phyloP scores from a whole-genome alignment of 2,797 vertebrate genomes.

The Sebastiscus albofasciatus region DNA sequence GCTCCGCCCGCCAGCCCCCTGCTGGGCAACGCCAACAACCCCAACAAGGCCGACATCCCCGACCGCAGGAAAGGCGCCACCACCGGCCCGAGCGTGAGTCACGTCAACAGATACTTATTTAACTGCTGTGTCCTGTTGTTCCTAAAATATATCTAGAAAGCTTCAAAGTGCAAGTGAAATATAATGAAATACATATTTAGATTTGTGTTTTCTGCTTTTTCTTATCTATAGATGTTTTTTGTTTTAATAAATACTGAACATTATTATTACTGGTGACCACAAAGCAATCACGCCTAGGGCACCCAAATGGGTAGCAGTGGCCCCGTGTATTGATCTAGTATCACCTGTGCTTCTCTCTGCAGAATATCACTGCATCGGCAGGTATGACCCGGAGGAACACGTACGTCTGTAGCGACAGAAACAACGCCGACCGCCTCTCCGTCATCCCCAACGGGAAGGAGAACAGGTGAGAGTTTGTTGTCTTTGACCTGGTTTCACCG shows the following conservation, averaged over 20 bases:
- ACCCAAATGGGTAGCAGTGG: background rate
- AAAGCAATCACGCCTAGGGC: no score
- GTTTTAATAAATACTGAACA: no score
- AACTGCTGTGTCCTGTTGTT: no score
- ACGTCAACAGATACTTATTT: no score
- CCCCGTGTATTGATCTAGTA: background rate
- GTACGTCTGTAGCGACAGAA: slow-evolving; percentile 96
- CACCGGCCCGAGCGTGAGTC: slow-evolving; percentile 90
- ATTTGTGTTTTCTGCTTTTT: background rate
- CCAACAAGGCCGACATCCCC: slow-evolving; percentile 98
- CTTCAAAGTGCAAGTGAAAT: background rate
- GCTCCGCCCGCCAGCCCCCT: slow-evolving; percentile 91
- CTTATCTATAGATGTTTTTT: background rate
- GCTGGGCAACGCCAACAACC: slow-evolving; percentile 96
- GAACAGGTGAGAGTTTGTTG: slow-evolving; percentile 90
- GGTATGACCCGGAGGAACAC: slow-evolving; percentile 98
- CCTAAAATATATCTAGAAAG: no score
- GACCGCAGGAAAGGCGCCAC: slow-evolving; percentile 93
- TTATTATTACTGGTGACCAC: no score
- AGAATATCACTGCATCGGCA: slow-evolving; percentile 92
- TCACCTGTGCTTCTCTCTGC: slow-evolving; percentile 18
- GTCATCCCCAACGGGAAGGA: slow-evolving; percentile 98
- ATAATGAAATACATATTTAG: background rate
- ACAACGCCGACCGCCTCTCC: slow-evolving; percentile 92
- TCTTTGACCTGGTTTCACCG: slow-evolving; percentile 1